Base-by-base conservation (phyloP, 2,113 vertebrate species). In the Hoplias malabaricus region DNA sequence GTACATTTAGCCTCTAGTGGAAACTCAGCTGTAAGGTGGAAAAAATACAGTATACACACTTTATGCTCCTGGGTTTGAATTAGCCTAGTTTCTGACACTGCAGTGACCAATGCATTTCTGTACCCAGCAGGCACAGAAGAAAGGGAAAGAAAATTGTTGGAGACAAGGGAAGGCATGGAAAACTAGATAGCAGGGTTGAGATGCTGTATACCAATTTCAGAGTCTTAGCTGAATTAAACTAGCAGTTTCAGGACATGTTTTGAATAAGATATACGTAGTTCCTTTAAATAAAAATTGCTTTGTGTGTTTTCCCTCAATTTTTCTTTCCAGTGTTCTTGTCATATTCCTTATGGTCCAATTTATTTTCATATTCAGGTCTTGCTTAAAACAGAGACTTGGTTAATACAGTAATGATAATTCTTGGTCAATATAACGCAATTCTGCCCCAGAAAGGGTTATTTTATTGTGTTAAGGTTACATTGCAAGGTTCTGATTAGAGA, bases 21-120 rank as follows among this genome's bases (percentile, higher is more conserved):
- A 34, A 61, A 61, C n/a, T 34, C 27, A 19, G 13, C 13, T 31
- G 25, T 25, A 27, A 27, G n/a, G n/a, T n/a, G n/a, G n/a, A 25
- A 27, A 61, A 48, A 53, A 53, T 27, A 63, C 27, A 13, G 43
- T 14, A 46, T 34, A 42, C 25, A 23, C 8, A 23, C 53, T n/a
- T 77, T 36, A 33, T 40, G 16, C 77, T 29, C 40, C 4, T 13
- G 66, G 63, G 63, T 33, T 34, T 61, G 57, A 9, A 61, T 61
- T 61, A 61, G 14, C 31, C 29, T 61, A 31, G 57, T 13, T 57
- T 27, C 25, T 23, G 48, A 21, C 48, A 53, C 62, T 65, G 70
- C n/a, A 59, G 46, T 80, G 53, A 57, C 38, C 53, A 81, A 2
- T 57, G 34, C 75, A 77, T 78, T 75, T 70, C n/a, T 2, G 73